Evolutionary conservation across 2,797 vertebrate species (phyloP).

Genomic region (Natrix natrix): DNA sequence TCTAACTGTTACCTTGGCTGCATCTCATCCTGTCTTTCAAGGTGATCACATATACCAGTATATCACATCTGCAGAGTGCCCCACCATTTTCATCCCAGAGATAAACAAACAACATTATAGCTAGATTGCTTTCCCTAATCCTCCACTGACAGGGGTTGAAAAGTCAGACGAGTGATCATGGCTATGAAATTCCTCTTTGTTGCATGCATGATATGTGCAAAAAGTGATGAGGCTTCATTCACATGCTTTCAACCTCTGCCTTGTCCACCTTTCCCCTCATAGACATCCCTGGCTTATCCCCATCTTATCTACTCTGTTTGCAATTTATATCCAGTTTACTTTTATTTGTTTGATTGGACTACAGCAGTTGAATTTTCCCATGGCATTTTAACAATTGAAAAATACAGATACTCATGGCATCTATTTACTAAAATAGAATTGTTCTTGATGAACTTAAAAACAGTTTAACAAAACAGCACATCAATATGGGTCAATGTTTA

Average conservation of each 20-base stretch:
- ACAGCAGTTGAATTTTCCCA: background rate
- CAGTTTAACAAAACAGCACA: background rate
- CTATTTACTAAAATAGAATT: background rate
- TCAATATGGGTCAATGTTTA: background rate
- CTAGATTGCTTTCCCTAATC: background rate
- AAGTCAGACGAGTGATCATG: background rate
- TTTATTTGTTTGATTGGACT: background rate
- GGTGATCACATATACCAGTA: background rate
- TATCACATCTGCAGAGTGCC: background rate
- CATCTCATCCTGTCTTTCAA: background rate
- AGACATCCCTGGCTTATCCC: background rate
- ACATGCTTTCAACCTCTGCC: background rate
- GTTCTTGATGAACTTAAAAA: background rate
- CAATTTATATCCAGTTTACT: background rate
- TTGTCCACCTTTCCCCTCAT: background rate
- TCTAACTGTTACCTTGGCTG: background rate
- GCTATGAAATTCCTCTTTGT: background rate
- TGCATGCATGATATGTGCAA: background rate
- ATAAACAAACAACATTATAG: background rate
- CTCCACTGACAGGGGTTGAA: background rate
- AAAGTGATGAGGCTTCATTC: background rate
- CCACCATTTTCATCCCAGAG: background rate
- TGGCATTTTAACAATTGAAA: background rate
- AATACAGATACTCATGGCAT: background rate
- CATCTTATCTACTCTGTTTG: background rate